Evolutionary conservation across 2,113 vertebrate genomes (phyloP), one percentile per base, ranked within the genome.

Genomic region (Seriola aureovittata): DNA sequence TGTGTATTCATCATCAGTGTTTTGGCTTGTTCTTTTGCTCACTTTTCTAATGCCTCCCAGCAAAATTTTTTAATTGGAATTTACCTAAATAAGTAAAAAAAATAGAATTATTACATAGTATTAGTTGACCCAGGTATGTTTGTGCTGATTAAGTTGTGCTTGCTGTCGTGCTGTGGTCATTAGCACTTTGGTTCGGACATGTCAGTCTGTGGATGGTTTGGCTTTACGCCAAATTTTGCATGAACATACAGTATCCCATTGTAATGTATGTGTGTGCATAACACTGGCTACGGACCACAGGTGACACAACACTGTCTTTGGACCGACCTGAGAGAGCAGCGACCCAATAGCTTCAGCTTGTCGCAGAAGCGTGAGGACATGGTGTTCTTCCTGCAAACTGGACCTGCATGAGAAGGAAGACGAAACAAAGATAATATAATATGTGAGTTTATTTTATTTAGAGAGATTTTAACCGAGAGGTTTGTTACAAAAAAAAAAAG

Each of bases 251-350:
- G 52, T 66, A 32, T n/a, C 4, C 25, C 34, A 52, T 4, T 38
- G 14, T 64, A 14, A 23, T 17, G 10, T n/a, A n/a, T 8, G 21
- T 48, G 60, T 10, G 3, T 48, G 54, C 62, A 57, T 34, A 5
- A 57, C 21, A 13, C 21, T 13, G 87, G 29, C 60, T 81, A 91
- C 36, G 90, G 87, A 4, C 71, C 75, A 84, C 97, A 99, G 0
- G 97, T 97, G 92, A 94, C 77, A 88, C 98, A 99, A 93, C 98
- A 99, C 90, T 97, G 97, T 75, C 78, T 95, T 79, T 94, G 95
- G 88, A 99, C 94, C 0, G 97, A 96, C 0, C 92, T 93, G 85
- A 97, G 69, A 8, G 92, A 84, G 71, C 98, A 99, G 84, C 96
- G 97, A 42, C 96, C 96, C 86, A 99, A 88, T 72, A 92, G 82